Base-by-base conservation (phyloP, 2,797 vertebrate species). In the Poliocrania exsul region DNA sequence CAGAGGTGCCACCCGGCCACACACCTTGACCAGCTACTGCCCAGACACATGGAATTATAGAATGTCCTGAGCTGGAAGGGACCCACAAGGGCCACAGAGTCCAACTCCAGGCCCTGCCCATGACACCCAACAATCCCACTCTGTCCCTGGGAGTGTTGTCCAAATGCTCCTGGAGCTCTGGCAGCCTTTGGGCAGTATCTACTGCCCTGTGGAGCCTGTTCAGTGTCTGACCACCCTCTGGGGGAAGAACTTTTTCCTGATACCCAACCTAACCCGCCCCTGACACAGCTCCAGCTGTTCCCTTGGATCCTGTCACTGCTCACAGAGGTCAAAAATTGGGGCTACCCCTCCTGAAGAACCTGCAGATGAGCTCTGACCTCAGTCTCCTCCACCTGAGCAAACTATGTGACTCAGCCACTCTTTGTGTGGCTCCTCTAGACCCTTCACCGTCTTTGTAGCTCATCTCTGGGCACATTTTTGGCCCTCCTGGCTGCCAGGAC, bases 221-320 rank as follows among this genome's bases (percentile, higher is more conserved):
- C 78, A 75, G 49, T 42, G 78, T 40, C 54, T 35, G 15, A 23
- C 31, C 54, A n/a, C 15, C 10, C 40, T 47, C 31, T 31, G 54
- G 11, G 51, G 17, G 21, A 47, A 23, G 11, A 66, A 25, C 19
- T 16, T 58, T 51, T 3, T 16, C 60, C 37, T 47, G 10, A 24
- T 2, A 21, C 4, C 51, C 58, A n/a, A 0, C 18, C 16, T 8
- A 2, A 40, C 2, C 18, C 9, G 1, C 5, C 20, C 6, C 33
- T 35, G 38, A 6, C 11, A 0, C 53, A 25, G 53, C 61, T 47
- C 37, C 69, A 66, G 77, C 53, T 8, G 0, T 6, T 19, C 61
- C 40, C 61, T 9, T 8, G 40, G 8, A 1, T 11, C 2, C 65
- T 40, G 78, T 67, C 61, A 18, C 47, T 35, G 60, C 20, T 26